Evolutionary conservation across 2,113 vertebrate genomes (phyloP), one percentile per base, ranked within the genome.

Genomic region (Nanorana parkeri): DNA sequence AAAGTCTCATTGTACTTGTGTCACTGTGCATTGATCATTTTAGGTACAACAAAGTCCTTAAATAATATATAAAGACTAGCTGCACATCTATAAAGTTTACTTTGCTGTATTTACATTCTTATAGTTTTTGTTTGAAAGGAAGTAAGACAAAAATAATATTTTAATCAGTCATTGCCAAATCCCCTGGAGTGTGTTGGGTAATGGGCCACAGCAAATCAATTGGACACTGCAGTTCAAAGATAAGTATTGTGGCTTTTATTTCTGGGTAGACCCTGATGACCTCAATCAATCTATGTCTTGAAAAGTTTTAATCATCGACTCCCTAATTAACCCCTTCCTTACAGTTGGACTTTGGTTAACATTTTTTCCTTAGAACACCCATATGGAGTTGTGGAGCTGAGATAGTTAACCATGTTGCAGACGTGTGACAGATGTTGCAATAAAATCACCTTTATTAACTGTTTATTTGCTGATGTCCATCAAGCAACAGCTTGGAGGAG

Each of bases 121-220:
- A 41, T 21, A 41, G 86, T 82, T 47, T 89, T 87, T 63, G 8
- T 1, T 80, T 60, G 28, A 78, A 87, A 84, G 21, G 74, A 85
- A 85, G 80, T 81, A 86, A 66, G 85, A 88, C 88, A 85, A 88
- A 83, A 1, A 23, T 60, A 87, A 86, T 85, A 75, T 86, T 52
- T 32, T 82, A 83, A 68, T 28, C 80, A 85, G 71, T 78, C 76
- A 24, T 82, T 71, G 65, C 51, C 67, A 67, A 84, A 81, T 89
- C 74, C 60, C 0, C 4, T 0, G 88, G 85, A 29, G 11, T 87
- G 84, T 71, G 75, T 85, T 94, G 95, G 96, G 91, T 93, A 95
- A 96, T 94, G 94, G 92, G 89, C 95, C 95, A 95, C 87, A 95
- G 92, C 95, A 92, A 97, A 97, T 96, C 93, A 89, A 97, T 96